Conservation (phyloP, 1,140 invertebrate species). For the Bombyx mori region ASM3026992v2 NC_085129.1:217001-217500, state of each 20-base stretch:
- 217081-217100: constrained; percentile 44
- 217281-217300: constrained; percentile 41
- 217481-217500: constrained; percentile 28
- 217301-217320: constrained; percentile 33
- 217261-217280: constrained; percentile 28
- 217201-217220: constrained; percentile 29
- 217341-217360: constrained; percentile 80
- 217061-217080: constrained; percentile 54
- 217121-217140: constrained; percentile 25
- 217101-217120: constrained; percentile 28
- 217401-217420: constrained; percentile 18
- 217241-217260: constrained; percentile 29
- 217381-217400: constrained; percentile 84
- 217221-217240: constrained; percentile 38
- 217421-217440: constrained; percentile 70
- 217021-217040: constrained; percentile 39
- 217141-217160: constrained; percentile 26
- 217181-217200: constrained; percentile 29
- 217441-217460: constrained; percentile 91
- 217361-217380: constrained; percentile 84
- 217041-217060: constrained; percentile 54
- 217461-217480: constrained; percentile 86
- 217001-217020: constrained; percentile 42
- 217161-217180: constrained; percentile 21
- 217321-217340: constrained; percentile 72